These are phyloP conservation scores for Cepaea hortensis DNA, from an alignment of 2,888 invertebrate species.

Conservation along the genomic window DNA sequence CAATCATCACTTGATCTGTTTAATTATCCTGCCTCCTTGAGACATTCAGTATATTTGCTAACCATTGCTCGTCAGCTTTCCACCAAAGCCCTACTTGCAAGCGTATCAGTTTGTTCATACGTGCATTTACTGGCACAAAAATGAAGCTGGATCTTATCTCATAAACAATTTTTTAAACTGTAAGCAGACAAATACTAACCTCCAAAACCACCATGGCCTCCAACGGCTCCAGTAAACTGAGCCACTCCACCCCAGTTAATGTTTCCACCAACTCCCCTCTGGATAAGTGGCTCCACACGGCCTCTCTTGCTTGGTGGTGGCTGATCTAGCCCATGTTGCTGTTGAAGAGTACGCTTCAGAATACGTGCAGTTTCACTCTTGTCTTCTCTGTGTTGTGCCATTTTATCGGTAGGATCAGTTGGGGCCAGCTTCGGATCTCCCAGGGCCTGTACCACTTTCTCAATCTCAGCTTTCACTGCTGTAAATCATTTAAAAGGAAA, in stretches of 20 bases:
- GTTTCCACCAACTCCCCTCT: conserved; percentile 17
- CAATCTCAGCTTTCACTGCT: conserved; percentile 42
- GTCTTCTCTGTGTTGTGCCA: conserved; percentile 41
- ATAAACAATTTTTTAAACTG: no score
- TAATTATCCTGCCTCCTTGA: no score
- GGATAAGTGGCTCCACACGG: conserved; percentile 34
- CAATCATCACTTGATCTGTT: no score
- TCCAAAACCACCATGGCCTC: conserved; percentile 10
- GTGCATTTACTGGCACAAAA: no score
- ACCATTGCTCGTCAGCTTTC: no score
- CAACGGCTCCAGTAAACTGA: not conserved
- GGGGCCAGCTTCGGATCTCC: conserved; percentile 33
- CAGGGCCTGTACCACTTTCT: conserved; percentile 37
- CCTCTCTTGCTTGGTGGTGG: conserved; percentile 18
- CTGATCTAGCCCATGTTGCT: conserved; percentile 27
- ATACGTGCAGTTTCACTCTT: conserved; percentile 42
- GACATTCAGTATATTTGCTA: no score
- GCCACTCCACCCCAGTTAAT: not conserved
- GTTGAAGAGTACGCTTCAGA: conserved; percentile 40
- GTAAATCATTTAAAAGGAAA: not conserved
- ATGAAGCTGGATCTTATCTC: no score
- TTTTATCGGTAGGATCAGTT: conserved; percentile 36
- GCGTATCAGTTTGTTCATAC: no score
- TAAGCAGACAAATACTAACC: not conserved
- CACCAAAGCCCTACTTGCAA: no score